Conservation (phyloP, 2,888 invertebrate species). For the Eutolmus rufibarbis region DNA sequence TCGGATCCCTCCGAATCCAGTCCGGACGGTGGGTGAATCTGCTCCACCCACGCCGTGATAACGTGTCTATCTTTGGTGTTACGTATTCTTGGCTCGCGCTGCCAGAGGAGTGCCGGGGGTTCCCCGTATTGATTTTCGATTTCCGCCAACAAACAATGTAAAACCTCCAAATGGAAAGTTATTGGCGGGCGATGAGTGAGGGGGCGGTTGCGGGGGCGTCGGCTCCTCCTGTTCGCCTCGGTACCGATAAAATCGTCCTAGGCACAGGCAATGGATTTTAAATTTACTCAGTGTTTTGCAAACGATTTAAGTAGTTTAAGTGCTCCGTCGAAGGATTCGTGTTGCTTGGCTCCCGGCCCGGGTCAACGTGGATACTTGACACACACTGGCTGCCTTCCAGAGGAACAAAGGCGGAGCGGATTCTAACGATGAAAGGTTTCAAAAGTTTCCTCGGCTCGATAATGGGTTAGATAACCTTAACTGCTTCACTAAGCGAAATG, state of each 20-base stretch:
- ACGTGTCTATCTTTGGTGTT: slow-evolving; percentile 36
- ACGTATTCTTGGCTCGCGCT: slow-evolving; percentile 21
- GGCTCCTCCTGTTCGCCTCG: neutral
- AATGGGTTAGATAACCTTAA: neutral
- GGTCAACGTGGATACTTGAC: slow-evolving; percentile 16
- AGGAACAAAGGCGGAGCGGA: neutral
- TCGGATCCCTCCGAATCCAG: neutral
- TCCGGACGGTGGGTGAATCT: neutral
- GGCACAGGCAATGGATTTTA: neutral
- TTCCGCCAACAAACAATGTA: slow-evolving; percentile 44
- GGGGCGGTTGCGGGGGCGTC: neutral
- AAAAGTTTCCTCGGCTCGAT: neutral
- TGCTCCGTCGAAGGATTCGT: neutral
- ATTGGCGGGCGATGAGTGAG: slow-evolving; percentile 25
- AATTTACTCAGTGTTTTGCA: slow-evolving; percentile 20
- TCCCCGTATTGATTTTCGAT: slow-evolving; percentile 45
- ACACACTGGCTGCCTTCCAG: neutral
- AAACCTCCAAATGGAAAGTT: slow-evolving; percentile 44
- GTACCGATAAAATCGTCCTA: neutral
- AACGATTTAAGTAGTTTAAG: slow-evolving; percentile 30
- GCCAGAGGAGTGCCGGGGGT: neutral
- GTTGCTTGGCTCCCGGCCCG: neutral
- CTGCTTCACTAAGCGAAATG: neutral
- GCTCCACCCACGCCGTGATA: neutral
- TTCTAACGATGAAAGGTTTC: neutral